phyloP scores from a whole-genome alignment of 2,888 invertebrate species.

The Ferrisia virgata region DNA sequence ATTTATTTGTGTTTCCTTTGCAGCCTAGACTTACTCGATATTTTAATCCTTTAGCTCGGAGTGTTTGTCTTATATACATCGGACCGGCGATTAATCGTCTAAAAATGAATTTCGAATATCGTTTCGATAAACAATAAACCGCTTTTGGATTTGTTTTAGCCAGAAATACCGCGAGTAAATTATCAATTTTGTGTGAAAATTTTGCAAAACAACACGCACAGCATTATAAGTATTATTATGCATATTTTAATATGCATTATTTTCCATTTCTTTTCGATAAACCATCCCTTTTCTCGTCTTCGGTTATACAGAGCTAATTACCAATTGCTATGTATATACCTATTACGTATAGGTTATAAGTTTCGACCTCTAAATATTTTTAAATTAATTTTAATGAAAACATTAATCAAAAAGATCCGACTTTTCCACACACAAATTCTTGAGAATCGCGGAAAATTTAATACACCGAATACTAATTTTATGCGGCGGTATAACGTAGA shows the following conservation, averaged over 20 bases:
- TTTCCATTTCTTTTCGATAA: background rate
- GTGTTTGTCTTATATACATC: background rate
- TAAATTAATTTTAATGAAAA: background rate
- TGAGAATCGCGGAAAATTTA: background rate
- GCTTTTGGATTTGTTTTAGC: background rate
- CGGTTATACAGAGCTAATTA: too few relatives aligned
- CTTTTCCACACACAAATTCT: background rate
- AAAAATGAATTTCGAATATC: conserved; percentile 2
- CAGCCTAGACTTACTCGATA: background rate
- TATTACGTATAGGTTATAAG: background rate
- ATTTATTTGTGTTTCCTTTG: too few relatives aligned
- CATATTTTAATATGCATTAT: background rate
- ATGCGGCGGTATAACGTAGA: background rate
- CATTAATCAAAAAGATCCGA: background rate
- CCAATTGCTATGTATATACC: too few relatives aligned
- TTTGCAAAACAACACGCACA: background rate
- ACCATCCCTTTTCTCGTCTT: background rate
- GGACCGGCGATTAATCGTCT: background rate
- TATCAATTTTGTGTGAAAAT: background rate
- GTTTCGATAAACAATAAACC: background rate
- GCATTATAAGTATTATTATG: background rate
- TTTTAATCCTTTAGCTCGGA: background rate
- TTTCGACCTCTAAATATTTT: background rate
- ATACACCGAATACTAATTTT: conserved; percentile 2
- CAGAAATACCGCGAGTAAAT: background rate